Conservation (phyloP, 2,888 invertebrate species). For the Athrips mouffetella region DNA sequence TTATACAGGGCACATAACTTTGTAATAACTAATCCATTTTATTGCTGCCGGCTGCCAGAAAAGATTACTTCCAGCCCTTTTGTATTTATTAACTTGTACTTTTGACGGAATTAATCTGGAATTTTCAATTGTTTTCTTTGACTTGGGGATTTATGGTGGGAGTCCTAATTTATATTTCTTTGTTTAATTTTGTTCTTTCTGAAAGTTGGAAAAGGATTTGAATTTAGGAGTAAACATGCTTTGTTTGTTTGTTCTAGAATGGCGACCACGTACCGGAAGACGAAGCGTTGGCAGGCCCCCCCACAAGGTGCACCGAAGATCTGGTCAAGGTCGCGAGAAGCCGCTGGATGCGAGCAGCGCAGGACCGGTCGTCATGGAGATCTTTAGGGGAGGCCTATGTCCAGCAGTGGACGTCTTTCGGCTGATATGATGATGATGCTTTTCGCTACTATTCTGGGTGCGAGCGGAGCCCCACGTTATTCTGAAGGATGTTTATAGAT, state of each 20-base stretch:
- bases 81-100: slow-evolving; percentile 8
- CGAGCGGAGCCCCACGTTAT: too few species aligned
- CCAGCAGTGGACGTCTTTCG: too few species aligned
- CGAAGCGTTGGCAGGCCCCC: too few species aligned
- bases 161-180: not conserved
- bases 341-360: too few species aligned
- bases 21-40: slow-evolving; percentile 26
- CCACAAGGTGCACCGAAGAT: too few species aligned
- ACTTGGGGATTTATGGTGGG: not conserved
- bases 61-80: slow-evolving; percentile 12
- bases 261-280: not conserved
- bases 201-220: not conserved
- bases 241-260: not conserved
- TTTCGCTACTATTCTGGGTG: too few species aligned
- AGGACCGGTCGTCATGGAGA: too few species aligned
- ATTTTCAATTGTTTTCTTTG: slow-evolving; percentile 4
- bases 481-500: too few species aligned
- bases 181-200: not conserved
- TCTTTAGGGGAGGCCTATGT: too few species aligned
- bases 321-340: too few species aligned
- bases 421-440: too few species aligned
- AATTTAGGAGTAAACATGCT: not conserved
- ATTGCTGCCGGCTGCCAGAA: slow-evolving; percentile 12
- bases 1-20: slow-evolving; percentile 27
- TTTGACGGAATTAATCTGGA: slow-evolving; percentile 6